Evolutionary conservation across 2,113 vertebrate genomes (phyloP), one percentile per base, ranked within the genome.

Genomic region (Odobenus rosmarus): DNA sequence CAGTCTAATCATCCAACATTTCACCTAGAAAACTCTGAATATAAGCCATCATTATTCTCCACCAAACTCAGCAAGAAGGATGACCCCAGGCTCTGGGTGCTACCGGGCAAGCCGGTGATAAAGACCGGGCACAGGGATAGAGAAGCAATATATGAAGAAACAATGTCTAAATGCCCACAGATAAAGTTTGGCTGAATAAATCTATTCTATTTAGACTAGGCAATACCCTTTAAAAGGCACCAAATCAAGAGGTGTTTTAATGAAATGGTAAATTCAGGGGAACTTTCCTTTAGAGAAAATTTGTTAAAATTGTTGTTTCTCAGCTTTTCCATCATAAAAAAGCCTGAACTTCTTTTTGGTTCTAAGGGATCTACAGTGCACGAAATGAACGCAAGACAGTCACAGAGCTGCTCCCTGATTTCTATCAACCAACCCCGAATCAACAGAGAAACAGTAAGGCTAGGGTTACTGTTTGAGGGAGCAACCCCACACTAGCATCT

Each of bases 251-350:
- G 51, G 51, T 81, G 6, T 87, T 95, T 51, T 55, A 85, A 57
- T 80, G 39, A 76, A 28, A 36, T 26, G 26, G 55, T 42, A 72
- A 89, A 79, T 74, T 81, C 23, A 51, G 42, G 36, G 31, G 55
- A 80, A 64, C 16, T 62, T 93, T 83, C 42, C 42, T 77, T 74
- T 31, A 69, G 46, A 90, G 59, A 16, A 93, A 88, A 91, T 51
- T 61, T 42, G 84, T 31, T 55, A 77, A 62, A 61, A 55, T 28
- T 74, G 7, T 77, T 77, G 26, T n/a, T 77, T 93, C 87, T 79
- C 46, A 71, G 42, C 2, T 88, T 92, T 90, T 64, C 7, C 61
- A 91, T 55, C 51, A 57, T 31, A 46, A 90, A 93, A 80, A 62
- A 39, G 23, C n/a, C 31, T 39, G 23, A 84, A 39, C 36, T 57